phyloP scores from a whole-genome alignment of 2,888 invertebrate genomes.

The Timema cristinae region DNA sequence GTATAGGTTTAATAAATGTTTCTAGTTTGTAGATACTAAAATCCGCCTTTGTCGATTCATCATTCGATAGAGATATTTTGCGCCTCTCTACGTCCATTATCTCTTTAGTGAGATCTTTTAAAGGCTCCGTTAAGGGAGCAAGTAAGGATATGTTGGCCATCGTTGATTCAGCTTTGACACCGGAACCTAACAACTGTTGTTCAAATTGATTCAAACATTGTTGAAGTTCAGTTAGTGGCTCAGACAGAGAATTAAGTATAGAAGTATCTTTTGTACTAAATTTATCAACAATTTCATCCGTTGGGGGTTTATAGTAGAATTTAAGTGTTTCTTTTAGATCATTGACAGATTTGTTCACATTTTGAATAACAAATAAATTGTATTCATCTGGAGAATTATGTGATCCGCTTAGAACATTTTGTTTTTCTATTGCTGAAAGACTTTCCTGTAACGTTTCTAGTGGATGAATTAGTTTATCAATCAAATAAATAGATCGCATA shows the following conservation, averaged over 20 bases:
- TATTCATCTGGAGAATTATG: background rate
- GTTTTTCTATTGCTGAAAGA: no score
- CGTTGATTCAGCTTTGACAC: conserved; percentile 13
- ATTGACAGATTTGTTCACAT: conserved; percentile 19
- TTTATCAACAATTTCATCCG: background rate
- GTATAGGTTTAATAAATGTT: background rate
- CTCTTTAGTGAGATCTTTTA: conserved; percentile 46
- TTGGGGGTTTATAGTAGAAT: background rate
- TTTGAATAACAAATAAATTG: conserved; percentile 15
- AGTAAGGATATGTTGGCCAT: conserved; percentile 32
- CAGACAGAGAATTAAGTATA: conserved; percentile 44
- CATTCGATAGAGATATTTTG: background rate
- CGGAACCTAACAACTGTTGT: conserved; percentile 23
- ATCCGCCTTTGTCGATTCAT: no score
- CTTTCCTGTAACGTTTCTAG: no score
- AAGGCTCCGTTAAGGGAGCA: conserved; percentile 45
- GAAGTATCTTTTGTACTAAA: background rate
- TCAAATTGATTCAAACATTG: conserved; percentile 42
- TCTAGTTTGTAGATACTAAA: background rate
- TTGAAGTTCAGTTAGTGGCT: conserved; percentile 45
- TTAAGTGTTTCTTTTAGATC: conserved; percentile 17
- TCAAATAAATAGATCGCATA: no score
- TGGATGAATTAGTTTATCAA: no score
- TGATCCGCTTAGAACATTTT: no score
- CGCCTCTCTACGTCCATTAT: conserved; percentile 38